Percentiles rank a stretch among this genome's conserved stretches.
Conservation (phyloP, 2,888 invertebrate species). For the Nebria brevicollis region DNA sequence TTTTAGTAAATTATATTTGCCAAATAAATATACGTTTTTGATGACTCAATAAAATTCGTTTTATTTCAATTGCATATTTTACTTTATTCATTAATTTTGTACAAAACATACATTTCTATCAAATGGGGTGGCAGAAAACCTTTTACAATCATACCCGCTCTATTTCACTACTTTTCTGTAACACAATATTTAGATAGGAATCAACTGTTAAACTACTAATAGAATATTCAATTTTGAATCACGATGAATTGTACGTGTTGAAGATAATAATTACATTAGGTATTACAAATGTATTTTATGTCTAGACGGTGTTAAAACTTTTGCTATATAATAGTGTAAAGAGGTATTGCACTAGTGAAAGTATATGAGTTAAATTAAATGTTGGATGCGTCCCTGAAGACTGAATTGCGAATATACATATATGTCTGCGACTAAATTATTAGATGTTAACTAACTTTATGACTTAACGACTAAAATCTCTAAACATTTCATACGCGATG, state of each 20-base stretch:
- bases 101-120: too few relatives aligned
- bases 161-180: too few relatives aligned
- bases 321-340: conserved; percentile 5
- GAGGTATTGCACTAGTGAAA: conserved; percentile 25
- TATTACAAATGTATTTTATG: conserved; percentile 23
- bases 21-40: too few relatives aligned
- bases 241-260: background rate
- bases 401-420: conserved; percentile 30
- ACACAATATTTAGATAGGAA: too few relatives aligned
- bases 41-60: too few relatives aligned
- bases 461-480: conserved; percentile 29
- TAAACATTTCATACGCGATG: conserved; percentile 28
- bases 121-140: too few relatives aligned
- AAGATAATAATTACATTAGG: background rate
- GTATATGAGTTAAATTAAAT: conserved; percentile 26
- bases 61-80: too few relatives aligned
- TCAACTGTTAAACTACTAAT: too few relatives aligned
- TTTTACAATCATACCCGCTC: too few relatives aligned
- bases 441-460: conserved; percentile 40
- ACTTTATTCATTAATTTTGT: too few relatives aligned
- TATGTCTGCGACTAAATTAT: conserved; percentile 36
- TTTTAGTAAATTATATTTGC: too few relatives aligned
- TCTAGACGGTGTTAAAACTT: conserved; percentile 33
- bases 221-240: background rate
- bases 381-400: conserved; percentile 30